Evolutionary conservation across 2,888 invertebrate genomes (phyloP).

Genomic region (Cyclophora albipunctata): DNA sequence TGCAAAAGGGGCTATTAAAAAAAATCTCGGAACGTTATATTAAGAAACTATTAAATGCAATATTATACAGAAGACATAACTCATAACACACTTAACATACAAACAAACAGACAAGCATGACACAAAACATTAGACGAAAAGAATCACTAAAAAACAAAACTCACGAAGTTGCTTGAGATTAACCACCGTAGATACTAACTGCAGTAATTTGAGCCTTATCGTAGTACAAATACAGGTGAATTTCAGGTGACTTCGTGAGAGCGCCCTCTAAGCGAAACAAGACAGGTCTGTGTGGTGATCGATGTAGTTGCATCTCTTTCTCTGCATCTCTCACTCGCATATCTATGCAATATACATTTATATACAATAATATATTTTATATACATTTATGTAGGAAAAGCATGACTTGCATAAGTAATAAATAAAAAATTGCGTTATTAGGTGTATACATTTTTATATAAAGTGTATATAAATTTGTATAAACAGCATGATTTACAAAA

Average conservation of each 20-base stretch:
- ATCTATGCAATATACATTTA: constrained; percentile 23
- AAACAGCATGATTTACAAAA: too few species aligned
- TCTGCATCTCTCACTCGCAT: constrained; percentile 67
- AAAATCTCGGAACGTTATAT: too few species aligned
- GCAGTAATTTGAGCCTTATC: constrained; percentile 29
- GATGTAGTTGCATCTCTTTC: constrained; percentile 67
- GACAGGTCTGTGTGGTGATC: constrained; percentile 70
- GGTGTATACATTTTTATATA: too few species aligned
- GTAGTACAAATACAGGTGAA: constrained; percentile 45
- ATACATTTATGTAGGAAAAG: background rate
- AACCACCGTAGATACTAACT: constrained; percentile 41
- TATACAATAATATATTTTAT: constrained; percentile 4
- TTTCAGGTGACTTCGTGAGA: constrained; percentile 75
- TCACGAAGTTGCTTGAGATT: constrained; percentile 69
- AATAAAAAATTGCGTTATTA: too few species aligned
- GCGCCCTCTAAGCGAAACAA: constrained; percentile 59
- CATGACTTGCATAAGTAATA: background rate
- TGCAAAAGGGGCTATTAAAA: too few species aligned
- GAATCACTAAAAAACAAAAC: constrained; percentile 36
- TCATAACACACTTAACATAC: too few species aligned
- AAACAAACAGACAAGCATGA: too few species aligned
- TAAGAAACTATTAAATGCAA: too few species aligned
- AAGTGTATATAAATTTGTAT: too few species aligned
- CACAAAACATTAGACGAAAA: too few species aligned
- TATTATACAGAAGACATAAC: too few species aligned